phyloP scores from a whole-genome alignment of 23 tunicate genomes.

The Oikopleura dioica region DNA sequence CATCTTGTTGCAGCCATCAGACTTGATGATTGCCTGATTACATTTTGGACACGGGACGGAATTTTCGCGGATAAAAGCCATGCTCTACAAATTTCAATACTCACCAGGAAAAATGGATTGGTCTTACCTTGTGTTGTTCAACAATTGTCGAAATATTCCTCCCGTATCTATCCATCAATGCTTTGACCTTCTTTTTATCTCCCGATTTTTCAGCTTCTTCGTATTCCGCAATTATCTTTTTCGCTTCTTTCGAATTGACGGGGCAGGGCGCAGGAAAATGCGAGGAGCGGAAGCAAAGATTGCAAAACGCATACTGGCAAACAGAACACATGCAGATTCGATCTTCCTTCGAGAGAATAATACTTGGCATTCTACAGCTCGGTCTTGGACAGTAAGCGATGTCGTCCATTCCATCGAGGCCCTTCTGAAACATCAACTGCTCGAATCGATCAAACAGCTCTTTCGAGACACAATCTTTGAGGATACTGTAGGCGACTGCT shows the following conservation, averaged over 20 bases:
- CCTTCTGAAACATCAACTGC: not conserved
- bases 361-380: not conserved
- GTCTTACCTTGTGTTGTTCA: not conserved
- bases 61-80: not conserved
- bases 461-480: not conserved
- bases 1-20: not conserved
- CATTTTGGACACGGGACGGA: not conserved
- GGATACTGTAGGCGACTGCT: not conserved
- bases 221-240: not conserved
- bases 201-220: not conserved
- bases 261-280: not conserved
- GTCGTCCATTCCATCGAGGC: constrained; percentile 1
- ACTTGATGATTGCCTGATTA: not conserved
- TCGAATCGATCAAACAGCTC: not conserved
- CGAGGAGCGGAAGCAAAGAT: not conserved
- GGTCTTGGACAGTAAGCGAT: constrained; percentile 4
- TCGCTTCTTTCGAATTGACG: not conserved
- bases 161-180: not conserved
- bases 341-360: not conserved
- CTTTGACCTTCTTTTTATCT: not conserved
- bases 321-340: not conserved
- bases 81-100: not conserved
- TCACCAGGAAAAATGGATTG: not conserved
- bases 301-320: not conserved
- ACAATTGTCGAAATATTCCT: not conserved